Base-by-base conservation (phyloP, 2,113 vertebrate species). In the Morone chrysops region DNA sequence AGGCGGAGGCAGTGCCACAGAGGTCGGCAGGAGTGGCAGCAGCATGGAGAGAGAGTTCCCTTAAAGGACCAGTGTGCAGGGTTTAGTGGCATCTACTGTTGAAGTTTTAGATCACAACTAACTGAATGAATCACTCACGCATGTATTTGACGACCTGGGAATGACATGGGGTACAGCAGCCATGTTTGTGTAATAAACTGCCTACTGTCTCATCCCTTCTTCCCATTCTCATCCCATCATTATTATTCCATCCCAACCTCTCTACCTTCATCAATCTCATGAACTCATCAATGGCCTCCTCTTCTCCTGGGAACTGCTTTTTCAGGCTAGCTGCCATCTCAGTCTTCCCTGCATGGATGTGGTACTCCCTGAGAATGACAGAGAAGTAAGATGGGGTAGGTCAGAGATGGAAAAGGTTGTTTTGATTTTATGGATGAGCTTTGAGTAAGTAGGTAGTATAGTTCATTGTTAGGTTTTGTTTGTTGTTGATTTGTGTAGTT, bases 251-350 rank as follows among this genome's bases (percentile, higher is more conserved):
- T 54, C 10, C 25, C 69, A 72, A 11, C 6, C 2, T 22, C 17
- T 67, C 5, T 90, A 97, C 96, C 96, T 96, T 96, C 91, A 96
- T 94, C 36, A 96, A 65, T 79, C 57, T 93, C 91, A 96, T 94
- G 84, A 96, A 95, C 75, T 96, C 93, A 36, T 94, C 90, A 62
- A 97, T 95, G 65, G 96, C 95, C 14, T 20, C 78, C 16, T 90
- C 94, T 78, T 97, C 96, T 0, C 70, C 73, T 0, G 96, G 96
- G 80, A 97, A 96, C 92, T 96, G 96, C 80, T 91, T 94, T 82
- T 95, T 95, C 62, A 97, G 90, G 0, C 83, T 80, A 0, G 91
- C 77, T 9, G 79, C 87, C 86, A 96, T 97, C 66, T 95, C 83
- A 0, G 79, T 88, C 67, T 97, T 97, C 43, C 96, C 96, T 0